A percentile compares a stretch with the other conserved stretches of the same genome.
Conservation (phyloP, 2,113 vertebrate genomes). For the Electrona antarctica region DNA sequence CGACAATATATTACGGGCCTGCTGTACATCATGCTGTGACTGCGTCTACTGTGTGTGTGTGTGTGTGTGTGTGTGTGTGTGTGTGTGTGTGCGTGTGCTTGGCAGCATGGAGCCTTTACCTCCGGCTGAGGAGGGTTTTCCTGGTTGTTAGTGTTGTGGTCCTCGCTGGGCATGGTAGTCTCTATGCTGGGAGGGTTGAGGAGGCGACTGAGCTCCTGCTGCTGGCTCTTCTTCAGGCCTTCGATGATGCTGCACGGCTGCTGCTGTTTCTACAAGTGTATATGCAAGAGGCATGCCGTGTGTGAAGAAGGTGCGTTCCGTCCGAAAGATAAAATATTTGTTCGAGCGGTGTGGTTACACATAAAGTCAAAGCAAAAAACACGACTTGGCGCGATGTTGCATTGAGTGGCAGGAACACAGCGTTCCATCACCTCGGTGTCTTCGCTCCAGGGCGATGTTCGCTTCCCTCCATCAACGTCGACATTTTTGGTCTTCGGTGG, state of each 20-base stretch:
- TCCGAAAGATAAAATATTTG: too few species aligned
- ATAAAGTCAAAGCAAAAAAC: too few species aligned
- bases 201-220: slow-evolving; percentile 92
- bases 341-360: too few species aligned
- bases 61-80: background rate
- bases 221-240: slow-evolving; percentile 93
- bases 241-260: slow-evolving; percentile 98
- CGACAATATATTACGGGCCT: too few species aligned
- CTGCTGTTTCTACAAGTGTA: slow-evolving; percentile 90
- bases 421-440: too few species aligned
- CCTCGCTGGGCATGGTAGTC: slow-evolving; percentile 94
- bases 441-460: too few species aligned
- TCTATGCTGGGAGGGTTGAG: slow-evolving; percentile 97
- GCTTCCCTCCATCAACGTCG: too few species aligned
- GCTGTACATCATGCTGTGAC: too few species aligned
- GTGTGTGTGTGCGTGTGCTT: background rate
- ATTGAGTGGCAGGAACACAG: too few species aligned
- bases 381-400: too few species aligned
- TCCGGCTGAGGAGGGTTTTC: slow-evolving; percentile 90
- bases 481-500: too few species aligned
- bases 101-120: slow-evolving; percentile 70
- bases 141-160: slow-evolving; percentile 86
- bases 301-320: background rate
- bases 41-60: background rate
- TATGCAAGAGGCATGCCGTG: background rate